These are phyloP conservation scores for Sinohyriopsis cumingii DNA, from an alignment of 2,888 invertebrate species.

Conservation along the genomic window DNA sequence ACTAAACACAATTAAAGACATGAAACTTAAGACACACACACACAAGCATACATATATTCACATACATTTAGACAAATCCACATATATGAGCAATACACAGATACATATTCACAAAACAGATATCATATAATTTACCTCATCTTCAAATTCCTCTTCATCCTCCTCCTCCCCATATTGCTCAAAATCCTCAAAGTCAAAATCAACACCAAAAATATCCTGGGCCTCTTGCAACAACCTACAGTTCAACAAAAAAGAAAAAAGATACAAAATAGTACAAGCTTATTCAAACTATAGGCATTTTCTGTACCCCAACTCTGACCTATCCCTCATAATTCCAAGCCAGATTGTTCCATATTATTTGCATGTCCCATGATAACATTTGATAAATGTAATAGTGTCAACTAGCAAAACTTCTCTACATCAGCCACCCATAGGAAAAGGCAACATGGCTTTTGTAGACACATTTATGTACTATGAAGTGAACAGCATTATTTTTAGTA, in stretches of 20 bases:
- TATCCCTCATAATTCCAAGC: not conserved
- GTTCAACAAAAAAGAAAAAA: slow-evolving; percentile 1
- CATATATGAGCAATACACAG: not conserved
- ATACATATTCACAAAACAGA: slow-evolving; percentile 1
- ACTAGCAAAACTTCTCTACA: no score
- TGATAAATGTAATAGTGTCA: no score
- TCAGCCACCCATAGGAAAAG: no score
- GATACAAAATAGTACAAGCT: not conserved
- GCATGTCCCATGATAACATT: not conserved
- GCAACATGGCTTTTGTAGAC: no score
- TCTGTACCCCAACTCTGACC: not conserved
- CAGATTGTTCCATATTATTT: not conserved
- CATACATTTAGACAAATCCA: no score
- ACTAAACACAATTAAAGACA: no score
- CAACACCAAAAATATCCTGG: slow-evolving; percentile 99
- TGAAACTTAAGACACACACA: no score
- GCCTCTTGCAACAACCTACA: slow-evolving; percentile 92
- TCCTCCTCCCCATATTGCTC: slow-evolving; percentile 70
- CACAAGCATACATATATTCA: no score
- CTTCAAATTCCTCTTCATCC: slow-evolving; percentile 66
- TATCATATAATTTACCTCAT: slow-evolving; percentile 62
- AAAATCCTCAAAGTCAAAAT: slow-evolving; percentile 81
- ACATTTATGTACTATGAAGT: no score
- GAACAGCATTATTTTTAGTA: no score
- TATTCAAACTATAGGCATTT: not conserved